These are phyloP conservation scores for Clarias pachynema DNA, from an alignment of 2,797 vertebrate genomes.

Conservation along the genomic window DNA sequence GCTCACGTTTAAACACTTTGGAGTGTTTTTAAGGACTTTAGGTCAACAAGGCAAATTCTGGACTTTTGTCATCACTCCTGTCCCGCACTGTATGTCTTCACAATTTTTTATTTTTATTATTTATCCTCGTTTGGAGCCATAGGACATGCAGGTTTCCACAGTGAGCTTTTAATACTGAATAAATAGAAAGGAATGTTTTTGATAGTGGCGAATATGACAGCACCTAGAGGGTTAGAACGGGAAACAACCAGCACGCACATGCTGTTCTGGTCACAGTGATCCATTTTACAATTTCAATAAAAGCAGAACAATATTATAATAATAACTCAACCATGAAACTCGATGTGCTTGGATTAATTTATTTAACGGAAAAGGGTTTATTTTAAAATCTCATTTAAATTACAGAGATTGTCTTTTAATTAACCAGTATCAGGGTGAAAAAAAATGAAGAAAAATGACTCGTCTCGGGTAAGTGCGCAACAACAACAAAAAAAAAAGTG, in stretches of 20 bases:
- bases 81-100: neutral
- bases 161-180: slow-evolving; percentile 37
- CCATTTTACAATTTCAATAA: neutral
- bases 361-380: neutral
- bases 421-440: neutral
- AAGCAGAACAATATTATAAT: neutral
- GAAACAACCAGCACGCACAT: neutral
- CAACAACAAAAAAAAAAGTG: neutral
- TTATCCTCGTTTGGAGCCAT: neutral
- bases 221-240: neutral
- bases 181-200: slow-evolving; percentile 37
- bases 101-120: slow-evolving; percentile 20
- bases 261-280: neutral
- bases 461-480: neutral
- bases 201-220: neutral
- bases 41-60: slow-evolving; percentile 48
- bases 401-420: neutral
- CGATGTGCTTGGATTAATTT: neutral
- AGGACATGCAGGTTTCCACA: slow-evolving; percentile 12
- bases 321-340: neutral
- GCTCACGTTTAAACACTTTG: slow-evolving; percentile 33
- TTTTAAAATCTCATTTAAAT: neutral
- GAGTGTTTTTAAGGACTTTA: slow-evolving; percentile 49
- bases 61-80: slow-evolving; percentile 7
- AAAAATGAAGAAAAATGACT: neutral